Base-by-base conservation (phyloP, 37 sponge, comb jelly and placozoan species). In the Amphimedon queenslandica region DNA sequence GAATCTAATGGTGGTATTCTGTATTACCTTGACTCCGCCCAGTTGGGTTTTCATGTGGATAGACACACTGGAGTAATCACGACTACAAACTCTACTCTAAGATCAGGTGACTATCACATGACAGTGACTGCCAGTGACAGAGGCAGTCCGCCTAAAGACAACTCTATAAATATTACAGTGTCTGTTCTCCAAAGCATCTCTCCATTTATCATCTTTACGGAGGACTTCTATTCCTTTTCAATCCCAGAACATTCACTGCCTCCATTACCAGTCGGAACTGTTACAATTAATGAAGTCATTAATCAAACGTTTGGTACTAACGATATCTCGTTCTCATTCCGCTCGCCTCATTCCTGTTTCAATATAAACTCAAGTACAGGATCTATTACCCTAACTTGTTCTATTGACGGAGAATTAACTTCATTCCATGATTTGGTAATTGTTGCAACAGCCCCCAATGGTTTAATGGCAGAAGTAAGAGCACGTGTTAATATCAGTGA, bases 91-190 rank as follows among this genome's bases (percentile, higher is more conserved):
- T 32, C 47, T 1, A 67, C 70, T n/a, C 67, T 47, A 1, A 57
- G 68, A 25, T 42, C 67, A 25, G 82, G 75, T 18, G 76, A 74
- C 55, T 75, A 74, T 34, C 37, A 69, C 37, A 66, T 82, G 39
- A 74, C 69, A 0, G 63, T 69, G 2, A 39, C 66, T 27, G 82
- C 70, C 4, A 66, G 53, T 18, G 87, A 87, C 65, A 37, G 31
- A 25, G 87, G 87, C 0, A 32, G n/a, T 21, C 81, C 81, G 11
- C 25, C 43, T 25, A 24, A 55, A 37, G 58, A 0, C 34, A 41
- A 29, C 3, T 41, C 70, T 4, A 53, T 68, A 28, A 55, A 33
- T 40, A 53, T 82, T 4, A 58, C 55, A 61, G 42, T 82, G 29
- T 57, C 82, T 21, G 37, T 82, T 27, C 38, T 75, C 18, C 82